A percentile compares a stretch with the other conserved stretches of the same genome.
These are phyloP conservation scores for Nomada hirtipes DNA, from an alignment of 2,888 invertebrate genomes.

Conservation along the genomic window DNA sequence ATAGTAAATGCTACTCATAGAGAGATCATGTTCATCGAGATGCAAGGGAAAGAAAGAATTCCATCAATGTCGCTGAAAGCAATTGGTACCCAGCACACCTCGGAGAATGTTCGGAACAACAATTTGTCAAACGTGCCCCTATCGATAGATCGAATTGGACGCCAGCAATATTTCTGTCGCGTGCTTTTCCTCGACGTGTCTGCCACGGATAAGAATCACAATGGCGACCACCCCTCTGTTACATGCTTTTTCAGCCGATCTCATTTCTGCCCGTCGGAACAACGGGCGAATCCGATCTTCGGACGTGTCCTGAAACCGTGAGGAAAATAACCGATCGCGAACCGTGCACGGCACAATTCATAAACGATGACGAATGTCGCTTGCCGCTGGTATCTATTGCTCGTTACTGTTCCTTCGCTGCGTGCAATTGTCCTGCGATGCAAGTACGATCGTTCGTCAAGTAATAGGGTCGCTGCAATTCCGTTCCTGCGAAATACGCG, in stretches of 20 bases:
- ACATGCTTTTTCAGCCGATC: constrained; percentile 15
- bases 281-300: constrained; percentile 26
- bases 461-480: constrained; percentile 38
- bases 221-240: constrained; percentile 28
- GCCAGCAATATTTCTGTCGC: constrained; percentile 40
- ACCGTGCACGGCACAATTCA: constrained; percentile 38
- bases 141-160: constrained; percentile 48
- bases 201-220: constrained; percentile 37
- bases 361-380: constrained; percentile 46
- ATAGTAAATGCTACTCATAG: neutral
- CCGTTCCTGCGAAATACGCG: constrained; percentile 26
- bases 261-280: constrained; percentile 15
- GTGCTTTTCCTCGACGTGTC: constrained; percentile 46
- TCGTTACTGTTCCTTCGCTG: constrained; percentile 46
- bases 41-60: constrained; percentile 8
- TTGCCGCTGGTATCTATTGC: constrained; percentile 42
- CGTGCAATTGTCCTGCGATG: neutral
- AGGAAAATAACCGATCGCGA: constrained; percentile 29
- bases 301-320: constrained; percentile 11
- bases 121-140: constrained; percentile 51
- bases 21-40: neutral
- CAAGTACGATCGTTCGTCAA: constrained; percentile 23
- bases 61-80: constrained; percentile 18
- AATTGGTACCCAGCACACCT: neutral
- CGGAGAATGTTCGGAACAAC: neutral